Base-by-base conservation (phyloP, 2,888 invertebrate species). In the Ormyrus pomaceus region DNA sequence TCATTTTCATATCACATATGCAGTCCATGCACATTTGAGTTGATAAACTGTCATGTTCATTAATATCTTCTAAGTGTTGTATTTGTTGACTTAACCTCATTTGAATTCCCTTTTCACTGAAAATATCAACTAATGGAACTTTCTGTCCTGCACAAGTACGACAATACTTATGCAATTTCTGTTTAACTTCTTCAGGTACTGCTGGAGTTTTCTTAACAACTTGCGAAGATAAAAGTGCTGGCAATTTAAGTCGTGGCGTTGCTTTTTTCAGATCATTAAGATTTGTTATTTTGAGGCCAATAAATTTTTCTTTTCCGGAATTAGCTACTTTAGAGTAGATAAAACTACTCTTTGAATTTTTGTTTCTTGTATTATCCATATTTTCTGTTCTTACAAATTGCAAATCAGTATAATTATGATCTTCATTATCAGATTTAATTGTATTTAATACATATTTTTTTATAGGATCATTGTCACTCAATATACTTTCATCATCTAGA, bases 1-100 rank as follows among this genome's bases (percentile, higher is more conserved):
- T 90, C 88, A 89, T 90, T 83, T 88, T 89, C 6, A 90, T 80
- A 82, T 90, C 90, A 64, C 89, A 90, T 34, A 90, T 90, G 72
- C 90, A 90, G 56, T 90, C 90, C 90, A 90, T 90, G 62, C 90
- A 90, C 87, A 90, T 90, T 79, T 89, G 88, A 6, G 90, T 90
- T 0, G 90, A 87, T 8, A 90, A 83, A 66, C 87, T 88, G 19
- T 89, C 87, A 11, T 86, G 73, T 51, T 86, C 82, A 81, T 86
- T 83, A 71, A 90, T 89, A 7, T 89, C 86, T 79, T 89, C 88
- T 34, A 91, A 83, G 72, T 91, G 90, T 82, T 87, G 87, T 73
- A 91, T 88, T 83, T 90, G 90, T 61, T 90, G 90, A 78, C 85
- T 86, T 45, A 91, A 77, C 73, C 89, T 86, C 89, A 90, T 90